Conservation (phyloP, 2,113 vertebrate genomes). For the Nycticorax nycticorax region DNA sequence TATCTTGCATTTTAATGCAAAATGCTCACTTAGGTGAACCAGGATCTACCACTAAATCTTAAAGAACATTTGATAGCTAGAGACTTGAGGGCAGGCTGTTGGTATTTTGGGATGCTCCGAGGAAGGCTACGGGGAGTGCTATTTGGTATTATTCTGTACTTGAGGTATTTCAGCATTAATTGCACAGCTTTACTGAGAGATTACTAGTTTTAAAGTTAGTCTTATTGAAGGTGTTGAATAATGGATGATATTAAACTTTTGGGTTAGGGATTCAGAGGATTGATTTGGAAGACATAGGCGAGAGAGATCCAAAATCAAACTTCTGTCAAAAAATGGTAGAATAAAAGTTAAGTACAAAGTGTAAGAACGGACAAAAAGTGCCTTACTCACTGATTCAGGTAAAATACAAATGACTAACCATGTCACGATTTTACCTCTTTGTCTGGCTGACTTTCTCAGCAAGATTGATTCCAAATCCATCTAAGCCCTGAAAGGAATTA, state of each 20-base stretch:
- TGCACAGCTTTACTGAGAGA: conserved; percentile 5
- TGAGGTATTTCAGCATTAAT: conserved; percentile 17
- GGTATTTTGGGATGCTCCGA: neutral
- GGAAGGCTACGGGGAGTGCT: neutral
- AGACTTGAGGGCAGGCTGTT: neutral
- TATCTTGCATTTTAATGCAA: neutral
- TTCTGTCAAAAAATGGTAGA: neutral
- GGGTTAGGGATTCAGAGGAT: neutral
- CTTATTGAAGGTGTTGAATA: conserved; percentile 19
- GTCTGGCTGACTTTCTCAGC: conserved; percentile 38
- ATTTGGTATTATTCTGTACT: neutral
- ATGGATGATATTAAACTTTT: conserved; percentile 34
- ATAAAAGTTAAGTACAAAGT: neutral
- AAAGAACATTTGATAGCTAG: neutral
- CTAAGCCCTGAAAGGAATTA: conserved; percentile 52
- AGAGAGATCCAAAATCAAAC: neutral
- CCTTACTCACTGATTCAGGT: neutral
- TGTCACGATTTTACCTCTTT: conserved; percentile 6
- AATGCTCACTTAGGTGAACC: neutral
- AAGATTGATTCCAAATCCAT: conserved; percentile 53
- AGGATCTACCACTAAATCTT: neutral
- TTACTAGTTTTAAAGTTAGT: conserved; percentile 9
- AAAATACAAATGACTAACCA: conserved; percentile 23
- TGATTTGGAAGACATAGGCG: neutral
- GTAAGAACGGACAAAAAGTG: neutral